Evolutionary conservation across 2,888 invertebrate genomes (phyloP), one percentile per base, ranked within the genome.

Genomic region (Parelbella ahira): DNA sequence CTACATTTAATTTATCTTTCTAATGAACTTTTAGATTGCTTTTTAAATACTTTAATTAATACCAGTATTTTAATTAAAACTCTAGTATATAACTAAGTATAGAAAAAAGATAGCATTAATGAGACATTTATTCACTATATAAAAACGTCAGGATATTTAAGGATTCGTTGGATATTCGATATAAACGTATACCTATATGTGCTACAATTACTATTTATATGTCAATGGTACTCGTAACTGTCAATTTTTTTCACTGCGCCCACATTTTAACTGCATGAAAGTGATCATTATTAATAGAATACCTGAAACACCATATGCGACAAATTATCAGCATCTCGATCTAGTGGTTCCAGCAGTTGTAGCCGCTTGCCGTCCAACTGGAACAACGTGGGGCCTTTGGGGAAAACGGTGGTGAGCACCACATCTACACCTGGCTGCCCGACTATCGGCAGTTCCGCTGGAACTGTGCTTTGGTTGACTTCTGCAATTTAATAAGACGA

Each of bases 241-340:
- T n/a, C n/a, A n/a, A n/a, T n/a, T n/a, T n/a, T n/a, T n/a, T n/a
- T n/a, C n/a, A n/a, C n/a, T n/a, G n/a, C n/a, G n/a, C n/a, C n/a
- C n/a, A n/a, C n/a, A n/a, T n/a, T n/a, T n/a, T n/a, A n/a, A n/a
- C n/a, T n/a, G n/a, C n/a, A n/a, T n/a, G n/a, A n/a, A n/a, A n/a
- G n/a, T n/a, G n/a, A n/a, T n/a, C n/a, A n/a, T n/a, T n/a, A n/a
- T n/a, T n/a, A n/a, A n/a, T n/a, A n/a, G 11, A 19, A 29, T 13
- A 95, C 95, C 92, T 96, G 95, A 70, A 96, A 95, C 13, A 95
- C 94, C 77, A 95, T 93, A 80, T 96, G 95, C 41, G 95, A 95
- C 42, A 95, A 87, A 68, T 94, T 95, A 59, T 94, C 93, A 39
- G 91, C 92, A 79, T 97, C 96, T 60, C 96, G 90, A 73, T 97